Evolutionary conservation across 2,113 vertebrate species (phyloP).

Genomic region (Brienomyrus longianalis): DNA sequence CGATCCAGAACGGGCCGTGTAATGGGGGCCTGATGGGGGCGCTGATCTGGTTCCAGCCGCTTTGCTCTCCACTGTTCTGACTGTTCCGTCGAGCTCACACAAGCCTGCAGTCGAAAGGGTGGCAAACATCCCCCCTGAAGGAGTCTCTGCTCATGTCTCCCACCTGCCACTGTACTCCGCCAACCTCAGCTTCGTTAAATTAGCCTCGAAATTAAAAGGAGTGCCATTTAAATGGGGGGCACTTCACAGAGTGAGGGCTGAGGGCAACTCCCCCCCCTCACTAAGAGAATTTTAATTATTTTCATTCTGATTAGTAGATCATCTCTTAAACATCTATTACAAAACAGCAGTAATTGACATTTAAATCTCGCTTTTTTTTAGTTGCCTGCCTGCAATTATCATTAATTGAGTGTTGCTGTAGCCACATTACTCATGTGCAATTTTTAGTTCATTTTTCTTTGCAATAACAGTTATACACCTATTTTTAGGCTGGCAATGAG

Average conservation of each 20-base stretch:
- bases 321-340: background rate
- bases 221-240: background rate
- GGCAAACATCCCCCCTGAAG: background rate
- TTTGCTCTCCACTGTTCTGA: background rate
- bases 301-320: slow-evolving; percentile 10
- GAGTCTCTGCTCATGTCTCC: background rate
- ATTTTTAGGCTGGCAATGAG: background rate
- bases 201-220: background rate
- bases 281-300: slow-evolving; percentile 5
- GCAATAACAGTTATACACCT: background rate
- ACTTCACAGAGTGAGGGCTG: background rate
- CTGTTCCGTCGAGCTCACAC: background rate
- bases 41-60: background rate
- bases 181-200: background rate
- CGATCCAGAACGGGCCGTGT: no score
- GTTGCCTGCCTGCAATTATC: background rate
- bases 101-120: background rate
- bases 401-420: background rate
- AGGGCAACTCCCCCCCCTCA: background rate
- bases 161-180: background rate
- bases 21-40: background rate
- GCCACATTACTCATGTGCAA: background rate
- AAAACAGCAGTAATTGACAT: background rate
- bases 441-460: slow-evolving; percentile 13
- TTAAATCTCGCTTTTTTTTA: background rate